A percentile compares a stretch with the other conserved stretches of the same genome.
phyloP scores from a whole-genome alignment of 2,797 vertebrate species.

The Myotis daubentonii region DNA sequence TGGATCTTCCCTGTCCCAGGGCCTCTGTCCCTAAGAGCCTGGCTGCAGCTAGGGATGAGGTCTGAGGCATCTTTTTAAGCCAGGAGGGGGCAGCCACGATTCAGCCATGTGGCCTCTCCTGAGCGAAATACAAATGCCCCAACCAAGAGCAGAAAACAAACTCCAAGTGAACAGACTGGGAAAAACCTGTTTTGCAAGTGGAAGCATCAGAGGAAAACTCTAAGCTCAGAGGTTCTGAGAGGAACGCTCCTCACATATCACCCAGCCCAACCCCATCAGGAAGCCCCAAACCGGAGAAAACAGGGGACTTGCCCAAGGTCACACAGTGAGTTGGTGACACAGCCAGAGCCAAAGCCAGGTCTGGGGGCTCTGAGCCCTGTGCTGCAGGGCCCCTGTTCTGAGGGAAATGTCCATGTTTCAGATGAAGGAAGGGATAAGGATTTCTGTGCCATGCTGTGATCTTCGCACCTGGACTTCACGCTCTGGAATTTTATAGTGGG shows the following conservation, averaged over 20 bases:
- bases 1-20: not conserved
- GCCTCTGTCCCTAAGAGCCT: not conserved
- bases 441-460: not conserved
- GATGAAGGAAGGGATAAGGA: not conserved
- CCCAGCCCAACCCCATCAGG: not conserved
- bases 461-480: not conserved
- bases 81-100: not conserved
- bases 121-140: not conserved
- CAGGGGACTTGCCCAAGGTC: not conserved
- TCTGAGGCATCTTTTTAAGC: not conserved
- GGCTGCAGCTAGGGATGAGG: not conserved
- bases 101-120: not conserved
- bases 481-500: not conserved
- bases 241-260: not conserved
- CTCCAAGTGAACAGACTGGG: not conserved
- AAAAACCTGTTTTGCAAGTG: not conserved
- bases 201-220: not conserved
- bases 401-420: not conserved
- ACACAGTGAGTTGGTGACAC: not conserved
- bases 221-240: not conserved
- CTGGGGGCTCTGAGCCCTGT: not conserved
- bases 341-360: not conserved
- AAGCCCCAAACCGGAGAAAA: not conserved
- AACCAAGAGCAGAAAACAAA: conserved; percentile 39
- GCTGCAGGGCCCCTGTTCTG: not conserved